Conservation (phyloP, 1,140 invertebrate species). For the Pentalonia nigronervosa region DNA sequence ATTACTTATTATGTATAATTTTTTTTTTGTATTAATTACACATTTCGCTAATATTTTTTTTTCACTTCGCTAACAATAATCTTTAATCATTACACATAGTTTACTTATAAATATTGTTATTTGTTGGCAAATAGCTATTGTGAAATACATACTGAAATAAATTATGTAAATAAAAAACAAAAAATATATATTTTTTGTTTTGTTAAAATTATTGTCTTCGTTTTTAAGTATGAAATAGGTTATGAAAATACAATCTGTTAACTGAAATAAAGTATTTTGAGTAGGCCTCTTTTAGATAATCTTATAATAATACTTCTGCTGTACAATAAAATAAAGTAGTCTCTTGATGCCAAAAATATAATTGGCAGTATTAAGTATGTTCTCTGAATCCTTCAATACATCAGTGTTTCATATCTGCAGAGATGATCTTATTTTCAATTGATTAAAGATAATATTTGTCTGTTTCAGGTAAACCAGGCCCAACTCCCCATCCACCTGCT, state of each 20-base stretch:
- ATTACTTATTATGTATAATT: neutral
- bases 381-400: neutral
- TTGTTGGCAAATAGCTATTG: conserved; percentile 6
- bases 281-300: neutral
- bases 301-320: neutral
- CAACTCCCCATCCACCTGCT: conserved; percentile 56
- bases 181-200: neutral
- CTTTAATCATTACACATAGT: neutral
- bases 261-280: neutral
- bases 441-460: conserved; percentile 41
- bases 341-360: neutral
- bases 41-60: neutral
- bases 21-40: neutral
- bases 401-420: neutral
- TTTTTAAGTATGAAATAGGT: neutral
- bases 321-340: neutral
- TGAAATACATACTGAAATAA: neutral
- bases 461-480: conserved; percentile 55
- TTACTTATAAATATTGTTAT: neutral
- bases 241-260: neutral
- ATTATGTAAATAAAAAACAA: neutral
- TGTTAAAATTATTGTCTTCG: neutral
- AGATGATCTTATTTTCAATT: neutral
- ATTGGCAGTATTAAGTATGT: neutral
- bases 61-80: neutral